These are phyloP conservation scores for Drosophila acutilabella DNA, from an alignment of 2,888 invertebrate genomes.

Conservation along the genomic window DNA sequence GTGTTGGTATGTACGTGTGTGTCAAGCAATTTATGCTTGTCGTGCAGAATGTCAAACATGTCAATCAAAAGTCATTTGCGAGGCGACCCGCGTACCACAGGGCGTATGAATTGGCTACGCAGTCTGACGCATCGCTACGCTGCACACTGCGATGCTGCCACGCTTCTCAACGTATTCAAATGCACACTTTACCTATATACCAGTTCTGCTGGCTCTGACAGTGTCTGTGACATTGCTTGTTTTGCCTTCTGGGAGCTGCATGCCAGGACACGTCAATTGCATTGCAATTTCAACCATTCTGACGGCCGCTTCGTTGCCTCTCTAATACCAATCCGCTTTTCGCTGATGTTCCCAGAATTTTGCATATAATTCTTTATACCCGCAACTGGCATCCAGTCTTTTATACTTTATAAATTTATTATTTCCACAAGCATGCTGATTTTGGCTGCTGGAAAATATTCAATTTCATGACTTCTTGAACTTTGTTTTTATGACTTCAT, in stretches of 20 bases:
- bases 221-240: conserved; percentile 11
- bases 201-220: conserved; percentile 15
- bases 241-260: conserved; percentile 24
- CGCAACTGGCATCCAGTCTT: conserved; percentile 7
- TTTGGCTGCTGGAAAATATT: conserved; percentile 15
- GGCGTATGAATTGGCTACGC: conserved; percentile 56
- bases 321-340: conserved; percentile 39
- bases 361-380: neutral
- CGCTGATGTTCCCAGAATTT: conserved; percentile 1
- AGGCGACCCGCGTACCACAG: conserved; percentile 47
- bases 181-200: conserved; percentile 7
- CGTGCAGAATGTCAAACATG: conserved; percentile 79
- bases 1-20: neutral
- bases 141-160: neutral
- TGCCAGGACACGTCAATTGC: conserved; percentile 65
- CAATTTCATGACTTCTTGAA: conserved; percentile 7
- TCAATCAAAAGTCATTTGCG: conserved; percentile 79
- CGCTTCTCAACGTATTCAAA: conserved; percentile 17
- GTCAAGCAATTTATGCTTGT: conserved; percentile 72
- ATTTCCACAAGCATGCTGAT: conserved; percentile 1
- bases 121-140: conserved; percentile 12
- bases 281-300: conserved; percentile 49
- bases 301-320: conserved; percentile 32
- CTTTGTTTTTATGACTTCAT: conserved; percentile 7
- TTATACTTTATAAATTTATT: conserved; percentile 25